Evolutionary conservation across 2,888 invertebrate genomes (phyloP), one percentile per base, ranked within the genome.

Genomic region (Apoderus coryli): DNA sequence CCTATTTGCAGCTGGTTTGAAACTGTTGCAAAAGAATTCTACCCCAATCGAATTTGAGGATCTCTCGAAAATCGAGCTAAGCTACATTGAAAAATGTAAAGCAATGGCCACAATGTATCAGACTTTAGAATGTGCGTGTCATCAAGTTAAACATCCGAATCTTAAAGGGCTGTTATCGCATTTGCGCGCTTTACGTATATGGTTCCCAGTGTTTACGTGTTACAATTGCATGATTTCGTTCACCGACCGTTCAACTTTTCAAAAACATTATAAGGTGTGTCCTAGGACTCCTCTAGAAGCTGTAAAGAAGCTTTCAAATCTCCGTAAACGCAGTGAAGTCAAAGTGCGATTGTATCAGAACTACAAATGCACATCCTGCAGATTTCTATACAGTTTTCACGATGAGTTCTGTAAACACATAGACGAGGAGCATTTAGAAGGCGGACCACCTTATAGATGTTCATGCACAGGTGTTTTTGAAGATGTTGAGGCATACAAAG

Each of bases 141-240:
- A 58, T 35, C 49, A 50, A n/a, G 48, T 50, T 9, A 33, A 37
- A 2, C 53, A 51, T 31, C 44, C 45, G 3, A 49, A 50, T 5
- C 27, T 49, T 16, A 55, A 53, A 36, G 47, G 52, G 9, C 31
- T 59, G 6, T 36, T 54, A 14, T 49, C 48, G 2, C 59, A 59
- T 44, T 41, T 59, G 16, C 43, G 56, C 14, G 45, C 52, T 11
- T 37, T 50, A n/a, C 44, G 51, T 11, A 48, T 50, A 10, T 57
- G 56, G 54, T 69, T 71, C 28, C 69, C 70, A 2, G 66, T 68
- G 42, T 70, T 67, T 42, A 70, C 71, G 1, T 72, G 71, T 44
- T 71, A 69, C 42, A 67, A 67, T 46, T 72, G 71, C 45, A 67
- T 70, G 35, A 56, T 69, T 14, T 69, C 69, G 1, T 69, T 68